Evolutionary conservation across 2,888 invertebrate genomes (phyloP).

Genomic region (Trisateles emortualis): DNA sequence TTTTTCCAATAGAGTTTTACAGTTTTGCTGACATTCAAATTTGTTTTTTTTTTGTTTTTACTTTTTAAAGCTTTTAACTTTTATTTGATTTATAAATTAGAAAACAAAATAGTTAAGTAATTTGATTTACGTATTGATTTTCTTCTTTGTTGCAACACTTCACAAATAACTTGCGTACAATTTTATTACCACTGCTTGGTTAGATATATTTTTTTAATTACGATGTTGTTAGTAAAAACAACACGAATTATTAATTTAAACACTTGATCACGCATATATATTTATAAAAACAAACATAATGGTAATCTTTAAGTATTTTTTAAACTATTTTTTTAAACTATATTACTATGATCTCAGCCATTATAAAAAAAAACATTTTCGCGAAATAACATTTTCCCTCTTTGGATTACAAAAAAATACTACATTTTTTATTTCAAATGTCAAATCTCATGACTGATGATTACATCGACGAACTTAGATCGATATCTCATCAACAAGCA

Average conservation of each 20-base stretch:
- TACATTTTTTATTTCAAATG: neutral
- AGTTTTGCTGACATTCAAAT: no score
- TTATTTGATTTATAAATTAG: no score
- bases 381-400: slow-evolving; percentile 19
- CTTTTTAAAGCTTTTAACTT: no score
- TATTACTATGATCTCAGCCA: no score
- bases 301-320: slow-evolving; percentile 8
- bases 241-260: slow-evolving; percentile 29
- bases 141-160: no score
- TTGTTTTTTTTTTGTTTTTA: no score
- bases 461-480: no score
- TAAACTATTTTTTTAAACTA: slow-evolving; percentile 18
- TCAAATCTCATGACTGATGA: no score
- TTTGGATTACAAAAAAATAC: slow-evolving; percentile 17
- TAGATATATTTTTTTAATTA: slow-evolving; percentile 20
- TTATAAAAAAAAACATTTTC: neutral
- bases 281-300: slow-evolving; percentile 34
- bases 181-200: neutral
- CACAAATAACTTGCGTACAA: neutral
- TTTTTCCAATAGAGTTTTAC: no score
- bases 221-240: slow-evolving; percentile 36
- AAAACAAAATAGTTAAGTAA: no score
- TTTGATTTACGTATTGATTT: no score
- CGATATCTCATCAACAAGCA: no score
- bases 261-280: slow-evolving; percentile 35